These are phyloP conservation scores for Amiota minor DNA, from an alignment of 2,888 invertebrate genomes.

Conservation along the genomic window DNA sequence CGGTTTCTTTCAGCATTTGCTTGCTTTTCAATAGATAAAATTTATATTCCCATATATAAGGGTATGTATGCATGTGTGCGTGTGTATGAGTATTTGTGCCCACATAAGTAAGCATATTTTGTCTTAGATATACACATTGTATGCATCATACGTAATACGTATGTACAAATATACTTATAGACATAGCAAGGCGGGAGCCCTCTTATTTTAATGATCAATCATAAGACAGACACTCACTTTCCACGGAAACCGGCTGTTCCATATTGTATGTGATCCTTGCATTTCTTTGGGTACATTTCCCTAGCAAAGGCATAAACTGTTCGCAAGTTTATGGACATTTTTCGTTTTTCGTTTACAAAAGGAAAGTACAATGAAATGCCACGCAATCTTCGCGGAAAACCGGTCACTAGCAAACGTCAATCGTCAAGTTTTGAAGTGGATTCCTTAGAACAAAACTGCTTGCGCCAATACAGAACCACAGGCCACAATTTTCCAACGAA, in stretches of 20 bases:
- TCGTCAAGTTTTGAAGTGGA: neutral
- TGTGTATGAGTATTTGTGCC: conserved; percentile 3
- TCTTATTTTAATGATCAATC: too few species aligned
- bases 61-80: conserved; percentile 2
- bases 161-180: conserved; percentile 14
- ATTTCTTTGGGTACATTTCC: conserved; percentile 83
- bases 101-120: conserved; percentile 33
- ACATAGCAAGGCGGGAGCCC: too few species aligned
- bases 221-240: conserved; percentile 71
- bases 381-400: conserved; percentile 6
- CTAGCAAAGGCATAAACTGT: conserved; percentile 83
- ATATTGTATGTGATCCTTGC: conserved; percentile 81
- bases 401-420: neutral
- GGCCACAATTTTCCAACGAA: too few species aligned
- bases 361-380: conserved; percentile 4
- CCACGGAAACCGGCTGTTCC: conserved; percentile 91
- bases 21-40: too few species aligned
- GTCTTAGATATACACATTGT: conserved; percentile 8
- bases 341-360: conserved; percentile 19
- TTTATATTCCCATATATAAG: too few species aligned
- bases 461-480: too few species aligned
- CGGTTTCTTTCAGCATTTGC: too few species aligned
- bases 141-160: conserved; percentile 16
- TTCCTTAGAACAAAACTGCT: too few species aligned
- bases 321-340: conserved; percentile 72